Evolutionary conservation across 2,797 vertebrate species (phyloP), one percentile per base, ranked within the genome.

Genomic region (Hippoglossus hippoglossus): DNA sequence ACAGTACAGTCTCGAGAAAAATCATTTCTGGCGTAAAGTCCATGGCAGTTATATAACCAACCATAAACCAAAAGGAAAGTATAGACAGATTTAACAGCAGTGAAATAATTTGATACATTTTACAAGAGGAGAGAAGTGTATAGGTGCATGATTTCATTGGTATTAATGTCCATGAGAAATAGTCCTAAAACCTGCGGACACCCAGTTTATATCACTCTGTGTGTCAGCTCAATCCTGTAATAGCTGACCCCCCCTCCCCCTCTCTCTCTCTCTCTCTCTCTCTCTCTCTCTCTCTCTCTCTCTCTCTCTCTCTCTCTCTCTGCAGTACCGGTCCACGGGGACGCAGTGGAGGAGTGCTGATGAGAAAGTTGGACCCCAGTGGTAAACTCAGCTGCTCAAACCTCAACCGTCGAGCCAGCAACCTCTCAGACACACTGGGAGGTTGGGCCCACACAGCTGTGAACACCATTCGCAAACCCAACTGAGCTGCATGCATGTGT

Each of bases 301-400:
- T 19, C 16, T 19, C 52, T 63, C 21, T 70, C 4, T 70, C 3
- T 61, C 6, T 58, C 21, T 19, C 44, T 19, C 44, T 2, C 44
- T 44, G 21, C 84, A 94, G 93, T 69, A 63, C 72, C 41, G 75
- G 75, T 66, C 78, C 87, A 50, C 51, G 50, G 60, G 81, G 87
- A 41, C 49, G 24, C 62, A 85, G 81, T 56, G 87, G 86, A 65
- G 77, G 80, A 25, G 70, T 68, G 0, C 56, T 93, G 86, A 90
- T 90, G 80, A 91, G 91, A 66, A 93, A 87, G 66, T 76, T 92
- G 84, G 88, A 91, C 66, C 91, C 91, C 28, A 86, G 64, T 12
- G 90, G 84, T 44, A 93, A 92, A 90, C 84, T 93, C 44, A 87
- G 91, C 76, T 57, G 89, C 60, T 87, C 94, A 34, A 93, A 93